Evolutionary conservation across 1,140 invertebrate species (phyloP).

Genomic region (Euura saliciscinereae): DNA sequence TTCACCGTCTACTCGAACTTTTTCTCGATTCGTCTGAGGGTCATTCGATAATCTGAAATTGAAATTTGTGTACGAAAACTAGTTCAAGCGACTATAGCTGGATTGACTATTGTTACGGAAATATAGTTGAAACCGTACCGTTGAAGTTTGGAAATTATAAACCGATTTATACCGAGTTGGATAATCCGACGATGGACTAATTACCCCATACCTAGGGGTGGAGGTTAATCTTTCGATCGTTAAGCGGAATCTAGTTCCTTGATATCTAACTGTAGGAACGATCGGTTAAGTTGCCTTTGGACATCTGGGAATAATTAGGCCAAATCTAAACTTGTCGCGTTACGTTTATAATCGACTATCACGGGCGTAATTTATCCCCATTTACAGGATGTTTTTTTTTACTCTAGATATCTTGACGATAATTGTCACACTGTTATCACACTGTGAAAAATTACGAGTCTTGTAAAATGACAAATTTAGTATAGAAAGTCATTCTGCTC

Average conservation of each 20-base stretch:
- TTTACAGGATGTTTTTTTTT: too few relatives aligned
- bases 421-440: too few relatives aligned
- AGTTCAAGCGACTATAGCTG: too few relatives aligned
- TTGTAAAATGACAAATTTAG: too few relatives aligned
- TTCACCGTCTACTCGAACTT: not conserved
- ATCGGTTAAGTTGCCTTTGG: not conserved
- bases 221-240: not conserved
- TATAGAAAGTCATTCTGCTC: too few relatives aligned
- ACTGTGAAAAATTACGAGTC: too few relatives aligned
- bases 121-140: too few relatives aligned
- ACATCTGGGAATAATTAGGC: not conserved
- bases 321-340: not conserved
- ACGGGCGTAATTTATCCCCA: too few relatives aligned
- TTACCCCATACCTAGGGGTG: not conserved
- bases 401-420: too few relatives aligned
- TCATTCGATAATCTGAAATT: not conserved
- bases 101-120: too few relatives aligned
- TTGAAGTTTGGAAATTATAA: not conserved
- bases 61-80: not conserved
- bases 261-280: not conserved
- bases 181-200: not conserved
- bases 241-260: not conserved
- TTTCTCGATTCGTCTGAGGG: not conserved
- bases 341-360: not conserved
- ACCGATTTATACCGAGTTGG: not conserved